A percentile compares a stretch with the other conserved stretches of the same genome.
Conservation (phyloP, 1,140 invertebrate genomes). For the Vanessa tameamea region DNA sequence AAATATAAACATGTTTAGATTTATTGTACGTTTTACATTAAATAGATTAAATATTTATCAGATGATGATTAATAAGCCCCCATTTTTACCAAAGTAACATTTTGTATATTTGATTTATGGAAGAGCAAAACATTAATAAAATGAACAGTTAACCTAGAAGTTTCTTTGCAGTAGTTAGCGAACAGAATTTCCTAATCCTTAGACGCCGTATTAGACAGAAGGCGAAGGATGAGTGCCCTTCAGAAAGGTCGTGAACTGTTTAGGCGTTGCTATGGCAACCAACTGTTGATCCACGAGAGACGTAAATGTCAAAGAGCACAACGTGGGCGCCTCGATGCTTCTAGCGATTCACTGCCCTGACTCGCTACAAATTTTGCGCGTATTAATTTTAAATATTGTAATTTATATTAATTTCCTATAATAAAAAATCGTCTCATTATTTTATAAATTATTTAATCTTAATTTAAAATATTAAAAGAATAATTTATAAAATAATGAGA, state of each 20-base stretch:
- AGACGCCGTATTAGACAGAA: neutral
- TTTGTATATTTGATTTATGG: too few species aligned
- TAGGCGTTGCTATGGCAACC: conserved; percentile 61
- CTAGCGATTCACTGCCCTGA: neutral
- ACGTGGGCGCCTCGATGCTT: conserved; percentile 42
- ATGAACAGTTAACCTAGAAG: neutral
- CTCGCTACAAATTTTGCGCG: neutral
- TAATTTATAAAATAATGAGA: too few species aligned
- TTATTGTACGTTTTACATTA: neutral
- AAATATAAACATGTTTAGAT: neutral
- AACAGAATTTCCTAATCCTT: conserved; percentile 14
- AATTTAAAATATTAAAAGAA: too few species aligned
- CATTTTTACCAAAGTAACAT: too few species aligned
- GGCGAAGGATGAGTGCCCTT: conserved; percentile 17
- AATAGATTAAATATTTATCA: too few species aligned
- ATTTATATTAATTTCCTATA: too few species aligned
- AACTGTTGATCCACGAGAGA: conserved; percentile 58
- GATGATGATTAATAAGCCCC: too few species aligned
- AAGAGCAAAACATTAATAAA: neutral
- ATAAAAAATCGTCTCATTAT: too few species aligned
- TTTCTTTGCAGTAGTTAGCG: conserved; percentile 13
- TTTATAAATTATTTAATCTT: too few species aligned
- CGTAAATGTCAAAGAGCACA: conserved; percentile 69
- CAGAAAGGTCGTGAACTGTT: conserved; percentile 59
- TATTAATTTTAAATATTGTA: too few species aligned